Percentiles rank a stretch among this genome's conserved stretches.
phyloP scores from a whole-genome alignment of 2,797 vertebrate species.

The Clamator glandarius region DNA sequence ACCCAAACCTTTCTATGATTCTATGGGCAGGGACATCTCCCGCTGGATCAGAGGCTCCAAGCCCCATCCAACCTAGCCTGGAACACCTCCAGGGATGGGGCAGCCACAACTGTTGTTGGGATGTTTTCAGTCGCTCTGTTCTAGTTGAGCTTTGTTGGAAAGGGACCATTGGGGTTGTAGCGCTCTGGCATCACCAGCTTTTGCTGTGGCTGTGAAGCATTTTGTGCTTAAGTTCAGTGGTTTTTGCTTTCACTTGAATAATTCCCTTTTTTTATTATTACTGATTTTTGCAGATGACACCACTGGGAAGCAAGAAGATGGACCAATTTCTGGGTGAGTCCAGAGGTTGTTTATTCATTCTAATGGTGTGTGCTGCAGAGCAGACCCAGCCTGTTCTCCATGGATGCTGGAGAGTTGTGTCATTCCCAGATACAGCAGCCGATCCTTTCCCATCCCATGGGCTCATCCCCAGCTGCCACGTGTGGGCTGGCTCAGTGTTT shows the following conservation, averaged over 20 bases:
- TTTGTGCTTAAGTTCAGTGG: not conserved
- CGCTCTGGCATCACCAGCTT: not conserved
- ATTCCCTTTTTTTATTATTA: not conserved
- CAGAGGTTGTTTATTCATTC: not conserved
- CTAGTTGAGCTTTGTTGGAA: not conserved
- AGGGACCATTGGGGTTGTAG: accelerated
- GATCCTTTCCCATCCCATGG: not conserved
- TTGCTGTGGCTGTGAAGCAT: not conserved
- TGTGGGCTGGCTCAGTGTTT: not conserved
- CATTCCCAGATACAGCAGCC: not conserved
- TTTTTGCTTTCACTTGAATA: not conserved
- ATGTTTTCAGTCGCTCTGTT: not conserved
- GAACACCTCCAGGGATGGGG: no score
- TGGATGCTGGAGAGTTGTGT: not conserved
- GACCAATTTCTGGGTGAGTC: constrained; percentile 72
- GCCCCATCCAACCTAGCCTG: no score
- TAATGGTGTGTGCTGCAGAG: not conserved
- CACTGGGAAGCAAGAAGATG: constrained; percentile 69
- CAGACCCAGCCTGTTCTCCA: accelerated
- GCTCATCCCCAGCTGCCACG: not conserved
- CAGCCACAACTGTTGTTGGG: no score
- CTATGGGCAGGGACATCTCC: no score
- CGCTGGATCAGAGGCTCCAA: no score
- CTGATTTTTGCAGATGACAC: constrained; percentile 64
- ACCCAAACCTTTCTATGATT: no score